These are phyloP conservation scores for Psittacara wagleri DNA, from an alignment of 2,113 vertebrate species.

Conservation along the genomic window DNA sequence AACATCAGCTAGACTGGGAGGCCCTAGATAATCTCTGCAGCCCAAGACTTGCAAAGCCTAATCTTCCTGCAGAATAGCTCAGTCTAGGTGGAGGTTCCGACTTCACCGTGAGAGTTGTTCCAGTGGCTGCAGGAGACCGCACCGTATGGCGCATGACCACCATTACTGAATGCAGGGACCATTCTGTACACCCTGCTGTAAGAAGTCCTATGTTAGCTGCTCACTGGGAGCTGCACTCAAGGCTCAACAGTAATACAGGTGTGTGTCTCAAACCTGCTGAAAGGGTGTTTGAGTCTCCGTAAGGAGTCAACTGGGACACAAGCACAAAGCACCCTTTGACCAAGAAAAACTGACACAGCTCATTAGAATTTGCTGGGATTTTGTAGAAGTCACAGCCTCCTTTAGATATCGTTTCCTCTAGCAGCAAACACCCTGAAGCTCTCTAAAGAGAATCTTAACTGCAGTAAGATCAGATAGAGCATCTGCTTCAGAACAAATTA, in stretches of 20 bases:
- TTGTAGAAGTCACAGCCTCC: neutral
- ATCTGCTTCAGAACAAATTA: neutral
- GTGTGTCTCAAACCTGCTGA: neutral
- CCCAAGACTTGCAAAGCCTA: neutral
- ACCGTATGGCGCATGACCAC: neutral
- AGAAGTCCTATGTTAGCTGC: neutral
- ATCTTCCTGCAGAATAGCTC: neutral
- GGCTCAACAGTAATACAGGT: neutral
- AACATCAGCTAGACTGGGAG: neutral
- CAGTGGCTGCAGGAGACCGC: neutral
- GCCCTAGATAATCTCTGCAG: neutral
- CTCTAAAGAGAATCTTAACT: neutral
- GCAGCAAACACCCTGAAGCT: neutral
- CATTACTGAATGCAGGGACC: neutral
- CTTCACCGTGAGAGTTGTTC: neutral
- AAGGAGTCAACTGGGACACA: neutral
- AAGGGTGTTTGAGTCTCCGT: neutral
- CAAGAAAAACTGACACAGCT: neutral
- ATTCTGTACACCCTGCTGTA: neutral
- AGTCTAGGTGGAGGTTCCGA: neutral
- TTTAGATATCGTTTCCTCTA: neutral
- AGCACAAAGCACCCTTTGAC: neutral
- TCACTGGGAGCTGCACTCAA: neutral
- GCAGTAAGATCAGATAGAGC: neutral
- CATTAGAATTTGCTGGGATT: neutral